Evolutionary conservation across 2,797 vertebrate species (phyloP).

Genomic region (Helarctos malayanus): DNA sequence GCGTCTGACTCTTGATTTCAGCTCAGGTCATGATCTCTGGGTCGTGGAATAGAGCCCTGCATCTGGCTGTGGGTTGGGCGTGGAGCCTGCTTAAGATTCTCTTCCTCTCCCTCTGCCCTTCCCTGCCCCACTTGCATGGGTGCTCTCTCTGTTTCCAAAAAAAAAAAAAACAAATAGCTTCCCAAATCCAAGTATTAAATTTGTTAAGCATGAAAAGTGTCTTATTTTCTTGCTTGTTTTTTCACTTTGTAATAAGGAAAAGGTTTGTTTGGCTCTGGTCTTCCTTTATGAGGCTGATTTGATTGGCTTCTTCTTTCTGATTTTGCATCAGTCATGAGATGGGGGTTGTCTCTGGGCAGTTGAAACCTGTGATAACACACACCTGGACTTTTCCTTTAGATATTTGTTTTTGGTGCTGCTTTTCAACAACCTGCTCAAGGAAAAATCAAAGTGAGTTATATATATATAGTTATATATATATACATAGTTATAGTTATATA

Average conservation of each 20-base stretch:
- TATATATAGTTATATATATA: neutral
- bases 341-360: neutral
- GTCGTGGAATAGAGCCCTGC: no score
- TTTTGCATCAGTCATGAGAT: neutral
- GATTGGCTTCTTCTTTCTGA: neutral
- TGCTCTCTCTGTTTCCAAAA: no score
- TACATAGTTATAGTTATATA: neutral
- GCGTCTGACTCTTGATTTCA: neutral
- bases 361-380: neutral
- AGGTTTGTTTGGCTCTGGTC: neutral
- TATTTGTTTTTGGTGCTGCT: neutral
- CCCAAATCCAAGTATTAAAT: neutral
- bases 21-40: no score
- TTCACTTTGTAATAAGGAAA: neutral
- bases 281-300: neutral
- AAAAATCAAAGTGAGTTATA: neutral
- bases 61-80: no score
- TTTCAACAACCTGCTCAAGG: neutral
- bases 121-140: no score
- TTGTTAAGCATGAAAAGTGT: neutral
- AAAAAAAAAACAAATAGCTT: no score
- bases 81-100: no score
- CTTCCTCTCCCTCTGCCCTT: no score
- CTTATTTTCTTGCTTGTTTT: neutral
- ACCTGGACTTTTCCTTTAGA: neutral